Conservation (phyloP, 37 sponge, comb jelly and placozoan species). For the Spongilla lacustris region DNA sequence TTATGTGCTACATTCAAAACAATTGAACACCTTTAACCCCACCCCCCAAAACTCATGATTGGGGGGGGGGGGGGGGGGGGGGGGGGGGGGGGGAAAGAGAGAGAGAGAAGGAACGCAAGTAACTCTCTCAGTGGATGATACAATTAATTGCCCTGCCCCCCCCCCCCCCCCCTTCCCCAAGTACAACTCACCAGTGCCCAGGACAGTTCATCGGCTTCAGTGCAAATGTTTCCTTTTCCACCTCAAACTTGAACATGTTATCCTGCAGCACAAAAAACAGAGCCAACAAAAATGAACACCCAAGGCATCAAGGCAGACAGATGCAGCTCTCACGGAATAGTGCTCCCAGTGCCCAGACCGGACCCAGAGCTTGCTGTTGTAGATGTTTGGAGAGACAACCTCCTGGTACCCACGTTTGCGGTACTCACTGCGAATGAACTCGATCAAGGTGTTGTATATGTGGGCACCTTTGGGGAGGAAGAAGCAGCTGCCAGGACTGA, state of each 20-base stretch:
- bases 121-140: too few species aligned
- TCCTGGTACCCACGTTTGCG: conserved; percentile 92
- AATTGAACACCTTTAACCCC: too few species aligned
- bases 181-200: conserved; percentile 85
- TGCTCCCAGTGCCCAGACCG: conserved; percentile 99
- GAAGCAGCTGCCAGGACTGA: conserved; percentile 98
- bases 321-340: conserved; percentile 74
- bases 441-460: conserved; percentile 89
- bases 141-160: too few species aligned
- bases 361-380: conserved; percentile 95
- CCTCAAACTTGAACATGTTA: conserved; percentile 97
- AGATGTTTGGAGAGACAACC: conserved; percentile 97
- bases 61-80: conserved; percentile 8
- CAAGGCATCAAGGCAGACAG: too few species aligned
- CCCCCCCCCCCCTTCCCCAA: background rate
- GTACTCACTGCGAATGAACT: conserved; percentile 91
- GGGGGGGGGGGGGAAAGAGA: too few species aligned
- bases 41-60: too few species aligned
- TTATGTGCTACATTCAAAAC: too few species aligned
- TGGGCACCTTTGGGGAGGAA: conserved; percentile 95
- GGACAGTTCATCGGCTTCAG: conserved; percentile 99
- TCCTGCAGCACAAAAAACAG: conserved; percentile 67
- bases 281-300: background rate
- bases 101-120: too few species aligned
- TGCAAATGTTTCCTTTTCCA: conserved; percentile 95